These are phyloP conservation scores for Leucoraja erinaceus DNA, from an alignment of 2,113 vertebrate species.

Conservation along the genomic window DNA sequence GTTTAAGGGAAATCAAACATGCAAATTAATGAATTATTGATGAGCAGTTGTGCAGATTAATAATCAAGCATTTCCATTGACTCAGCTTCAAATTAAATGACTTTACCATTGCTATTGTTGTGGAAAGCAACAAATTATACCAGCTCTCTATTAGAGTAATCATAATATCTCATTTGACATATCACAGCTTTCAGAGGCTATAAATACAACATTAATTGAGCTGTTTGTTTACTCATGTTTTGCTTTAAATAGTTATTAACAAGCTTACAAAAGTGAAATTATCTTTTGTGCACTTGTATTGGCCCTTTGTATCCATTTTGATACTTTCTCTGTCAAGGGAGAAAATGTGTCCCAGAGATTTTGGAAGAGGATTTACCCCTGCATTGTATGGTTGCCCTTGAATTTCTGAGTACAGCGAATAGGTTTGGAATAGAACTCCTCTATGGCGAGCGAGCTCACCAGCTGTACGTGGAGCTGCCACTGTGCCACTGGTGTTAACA, in stretches of 20 bases:
- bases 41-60: background rate
- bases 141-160: background rate
- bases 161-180: background rate
- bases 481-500: background rate
- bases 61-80: background rate
- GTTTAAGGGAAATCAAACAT: background rate
- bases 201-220: background rate
- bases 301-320: background rate
- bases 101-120: background rate
- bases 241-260: background rate
- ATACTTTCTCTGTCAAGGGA: background rate
- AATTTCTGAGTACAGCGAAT: background rate
- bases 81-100: background rate
- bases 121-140: background rate
- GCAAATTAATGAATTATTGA: background rate
- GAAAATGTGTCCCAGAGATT: too few species aligned
- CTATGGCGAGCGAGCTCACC: background rate
- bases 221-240: background rate
- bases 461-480: background rate
- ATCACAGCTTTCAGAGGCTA: background rate
- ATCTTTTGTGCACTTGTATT: background rate
- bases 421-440: background rate
- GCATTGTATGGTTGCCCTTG: background rate
- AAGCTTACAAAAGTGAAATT: background rate
- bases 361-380: background rate